Conservation (phyloP, 2,113 vertebrate species). For the Pica pica region DNA sequence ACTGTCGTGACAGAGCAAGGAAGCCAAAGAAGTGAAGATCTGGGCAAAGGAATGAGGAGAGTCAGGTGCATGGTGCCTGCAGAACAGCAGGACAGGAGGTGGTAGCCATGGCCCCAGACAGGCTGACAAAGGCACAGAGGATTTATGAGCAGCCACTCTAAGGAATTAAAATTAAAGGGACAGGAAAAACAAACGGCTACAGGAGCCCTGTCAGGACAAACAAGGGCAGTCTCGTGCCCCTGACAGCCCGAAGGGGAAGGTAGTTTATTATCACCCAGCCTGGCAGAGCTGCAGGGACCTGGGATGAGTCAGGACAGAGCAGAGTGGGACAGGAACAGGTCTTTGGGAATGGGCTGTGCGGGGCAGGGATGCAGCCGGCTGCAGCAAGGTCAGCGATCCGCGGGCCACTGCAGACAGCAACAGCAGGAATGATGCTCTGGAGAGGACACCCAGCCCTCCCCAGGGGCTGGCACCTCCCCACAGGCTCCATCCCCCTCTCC, state of each 20-base stretch:
- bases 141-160: not conserved
- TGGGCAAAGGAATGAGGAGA: not conserved
- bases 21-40: not conserved
- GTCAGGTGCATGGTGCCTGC: fast-evolving
- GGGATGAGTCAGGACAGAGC: not conserved
- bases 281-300: not conserved
- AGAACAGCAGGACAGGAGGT: not conserved
- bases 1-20: not conserved
- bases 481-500: not conserved
- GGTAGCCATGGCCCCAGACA: not conserved
- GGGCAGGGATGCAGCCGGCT: not conserved
- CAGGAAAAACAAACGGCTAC: not conserved
- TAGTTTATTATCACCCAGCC: not conserved
- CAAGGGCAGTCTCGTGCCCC: not conserved
- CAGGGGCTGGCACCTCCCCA: not conserved
- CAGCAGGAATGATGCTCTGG: not conserved
- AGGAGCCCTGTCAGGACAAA: not conserved
- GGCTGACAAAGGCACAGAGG: not conserved
- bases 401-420: not conserved
- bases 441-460: not conserved
- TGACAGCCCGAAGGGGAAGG: not conserved
- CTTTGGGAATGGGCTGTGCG: not conserved
- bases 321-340: not conserved
- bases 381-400: not conserved
- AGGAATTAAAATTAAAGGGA: not conserved